These are phyloP conservation scores for Leptopilina myrica DNA, from an alignment of 2,888 invertebrate species.

Conservation along the genomic window DNA sequence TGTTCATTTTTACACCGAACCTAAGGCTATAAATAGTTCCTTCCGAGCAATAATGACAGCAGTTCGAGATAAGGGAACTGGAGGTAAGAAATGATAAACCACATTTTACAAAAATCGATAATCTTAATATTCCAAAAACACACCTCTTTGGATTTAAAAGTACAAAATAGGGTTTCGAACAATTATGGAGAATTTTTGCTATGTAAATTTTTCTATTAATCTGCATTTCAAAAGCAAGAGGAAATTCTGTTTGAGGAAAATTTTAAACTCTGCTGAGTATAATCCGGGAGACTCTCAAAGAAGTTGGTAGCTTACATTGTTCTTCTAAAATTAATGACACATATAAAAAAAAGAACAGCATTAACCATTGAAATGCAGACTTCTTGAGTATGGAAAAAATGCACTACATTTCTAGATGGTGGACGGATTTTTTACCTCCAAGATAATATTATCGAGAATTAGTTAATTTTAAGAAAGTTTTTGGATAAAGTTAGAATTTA, in stretches of 20 bases:
- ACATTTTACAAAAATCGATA: too few relatives aligned
- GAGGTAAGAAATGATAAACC: slow-evolving; percentile 60
- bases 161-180: neutral
- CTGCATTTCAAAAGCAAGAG: neutral
- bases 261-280: neutral
- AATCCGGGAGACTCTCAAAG: neutral
- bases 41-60: slow-evolving; percentile 88
- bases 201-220: slow-evolving; percentile 16
- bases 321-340: slow-evolving; percentile 26
- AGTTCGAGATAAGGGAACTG: slow-evolving; percentile 80
- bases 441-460: neutral
- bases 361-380: neutral
- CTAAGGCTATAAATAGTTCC: slow-evolving; percentile 80
- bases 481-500: too few relatives aligned
- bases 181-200: neutral
- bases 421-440: neutral
- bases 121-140: neutral
- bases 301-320: neutral
- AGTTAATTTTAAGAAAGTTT: neutral
- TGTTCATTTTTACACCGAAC: slow-evolving; percentile 85
- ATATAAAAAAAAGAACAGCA: slow-evolving; percentile 9
- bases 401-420: slow-evolving; percentile 10
- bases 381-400: slow-evolving; percentile 18
- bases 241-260: neutral
- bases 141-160: neutral